Conservation (phyloP, 2,888 invertebrate genomes). For the Eledona agricola region DNA sequence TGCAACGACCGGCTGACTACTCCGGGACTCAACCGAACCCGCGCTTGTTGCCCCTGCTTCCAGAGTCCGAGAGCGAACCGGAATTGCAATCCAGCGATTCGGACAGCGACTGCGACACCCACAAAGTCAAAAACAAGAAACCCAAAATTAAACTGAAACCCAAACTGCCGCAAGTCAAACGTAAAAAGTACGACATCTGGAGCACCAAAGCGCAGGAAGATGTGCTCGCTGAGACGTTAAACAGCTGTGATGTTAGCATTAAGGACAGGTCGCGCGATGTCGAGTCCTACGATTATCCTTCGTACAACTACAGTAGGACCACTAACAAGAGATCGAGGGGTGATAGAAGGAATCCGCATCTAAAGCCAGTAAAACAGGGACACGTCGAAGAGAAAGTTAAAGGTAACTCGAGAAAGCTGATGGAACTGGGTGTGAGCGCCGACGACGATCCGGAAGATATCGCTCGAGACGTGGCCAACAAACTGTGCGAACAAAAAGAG, state of each 20-base stretch:
- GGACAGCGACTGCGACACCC: slow-evolving; percentile 72
- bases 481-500: slow-evolving; percentile 78
- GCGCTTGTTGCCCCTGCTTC: slow-evolving; percentile 47
- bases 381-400: slow-evolving; percentile 59
- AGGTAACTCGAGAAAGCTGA: slow-evolving; percentile 67
- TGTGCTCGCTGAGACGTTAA: slow-evolving; percentile 79
- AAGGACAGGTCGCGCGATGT: slow-evolving; percentile 73
- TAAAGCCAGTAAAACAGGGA: slow-evolving; percentile 65
- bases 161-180: slow-evolving; percentile 61
- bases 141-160: slow-evolving; percentile 65
- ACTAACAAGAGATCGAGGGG: slow-evolving; percentile 68
- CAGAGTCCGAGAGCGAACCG: slow-evolving; percentile 66
- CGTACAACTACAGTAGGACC: slow-evolving; percentile 62
- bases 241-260: slow-evolving; percentile 78
- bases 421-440: slow-evolving; percentile 66
- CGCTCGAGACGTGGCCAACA: slow-evolving; percentile 76
- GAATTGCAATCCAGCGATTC: slow-evolving; percentile 57
- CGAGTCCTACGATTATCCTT: slow-evolving; percentile 77
- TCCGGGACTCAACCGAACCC: slow-evolving; percentile 45
- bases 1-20: slow-evolving; percentile 66
- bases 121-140: slow-evolving; percentile 63
- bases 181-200: slow-evolving; percentile 84
- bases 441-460: slow-evolving; percentile 69
- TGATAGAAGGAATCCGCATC: slow-evolving; percentile 68
- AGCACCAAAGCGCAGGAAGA: slow-evolving; percentile 77